Base-by-base conservation (phyloP, 1,140 invertebrate species). In the Papilio xuthus region DNA sequence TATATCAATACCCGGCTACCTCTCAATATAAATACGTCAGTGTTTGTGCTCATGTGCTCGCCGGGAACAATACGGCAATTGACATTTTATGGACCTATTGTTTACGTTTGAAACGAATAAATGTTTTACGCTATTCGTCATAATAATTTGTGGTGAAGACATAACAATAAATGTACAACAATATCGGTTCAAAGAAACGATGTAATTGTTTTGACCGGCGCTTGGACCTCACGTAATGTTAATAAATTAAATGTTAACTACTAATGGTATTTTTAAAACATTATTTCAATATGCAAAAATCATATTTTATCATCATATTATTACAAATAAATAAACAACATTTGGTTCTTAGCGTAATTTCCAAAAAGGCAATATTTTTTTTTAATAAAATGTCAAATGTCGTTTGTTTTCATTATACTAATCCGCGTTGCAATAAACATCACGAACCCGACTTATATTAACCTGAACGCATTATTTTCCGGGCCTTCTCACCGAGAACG, bases 381-480 rank as follows among this genome's bases (percentile, higher is more conserved):
- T n/a, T 23, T 60, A 20, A 26, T 28, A n/a, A 41, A 63, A 80
- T 76, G 78, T 82, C 79, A 80, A 76, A 37, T 37, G 79, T 28
- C 81, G 77, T 79, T 81, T 81, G 71, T 53, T 42, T 44, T 75
- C 53, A 75, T n/a, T 78, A 60, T 81, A 84, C 81, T 84, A 85
- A 88, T 84, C 47, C 73, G 47, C 79, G 71, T 56, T 20, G 28
- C 60, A n/a, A 71, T 74, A 20, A 15, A 70, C 32, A 79, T 63
- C 63, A 83, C 72, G 60, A 67, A 67, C 60, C 26, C 83, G 84
- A 84, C 86, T 82, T 42, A 78, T 80, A 91, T 89, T 92, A 91
- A 91, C 88, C 79, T 79, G 80, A 87, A 88, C 90, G 86, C 88
- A 74, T 93, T 93, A 83, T 92, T 93, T 92, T 90, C 90, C 89